These are phyloP conservation scores for Brachionus sp. DNA, from an alignment of 1,140 invertebrate species.

Conservation along the genomic window DNA sequence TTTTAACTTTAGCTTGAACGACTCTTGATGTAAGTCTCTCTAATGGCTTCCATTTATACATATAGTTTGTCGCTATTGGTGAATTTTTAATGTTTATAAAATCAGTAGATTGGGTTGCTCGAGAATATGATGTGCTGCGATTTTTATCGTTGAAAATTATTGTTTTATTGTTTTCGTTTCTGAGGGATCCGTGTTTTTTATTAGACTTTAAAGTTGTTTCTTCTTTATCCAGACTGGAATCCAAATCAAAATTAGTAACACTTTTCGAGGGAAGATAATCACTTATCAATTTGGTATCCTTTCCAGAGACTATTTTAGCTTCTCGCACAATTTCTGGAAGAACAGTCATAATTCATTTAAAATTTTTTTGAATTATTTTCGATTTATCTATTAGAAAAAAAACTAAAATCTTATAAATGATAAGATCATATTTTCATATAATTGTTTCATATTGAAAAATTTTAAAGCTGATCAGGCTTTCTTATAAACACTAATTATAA, in stretches of 20 bases:
- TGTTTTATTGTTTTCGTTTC: not conserved
- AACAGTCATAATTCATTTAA: slow-evolving; percentile 22
- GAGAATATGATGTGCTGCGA: not conserved
- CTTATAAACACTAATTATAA: not conserved
- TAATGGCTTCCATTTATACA: slow-evolving; percentile 37
- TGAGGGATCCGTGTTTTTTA: not conserved
- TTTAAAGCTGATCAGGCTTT: not conserved
- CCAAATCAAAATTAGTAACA: not conserved
- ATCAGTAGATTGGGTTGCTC: slow-evolving; percentile 2
- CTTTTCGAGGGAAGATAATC: not conserved
- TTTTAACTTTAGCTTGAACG: slow-evolving; percentile 36
- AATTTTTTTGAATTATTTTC: not conserved
- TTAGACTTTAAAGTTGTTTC: not conserved
- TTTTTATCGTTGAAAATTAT: slow-evolving; percentile 19
- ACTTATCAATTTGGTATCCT: not conserved
- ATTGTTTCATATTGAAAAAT: not conserved
- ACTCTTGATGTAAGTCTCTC: not conserved
- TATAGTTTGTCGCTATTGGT: slow-evolving; percentile 11
- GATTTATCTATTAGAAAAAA: too few relatives aligned
- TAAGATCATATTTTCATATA: too few relatives aligned
- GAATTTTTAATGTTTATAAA: slow-evolving; percentile 29
- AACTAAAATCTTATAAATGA: too few relatives aligned
- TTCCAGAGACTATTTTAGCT: slow-evolving; percentile 39
- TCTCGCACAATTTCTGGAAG: slow-evolving; percentile 10
- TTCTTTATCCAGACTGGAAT: not conserved